Conservation (phyloP, 2,888 invertebrate genomes). For the Thecocarcelia acutangulata region DNA sequence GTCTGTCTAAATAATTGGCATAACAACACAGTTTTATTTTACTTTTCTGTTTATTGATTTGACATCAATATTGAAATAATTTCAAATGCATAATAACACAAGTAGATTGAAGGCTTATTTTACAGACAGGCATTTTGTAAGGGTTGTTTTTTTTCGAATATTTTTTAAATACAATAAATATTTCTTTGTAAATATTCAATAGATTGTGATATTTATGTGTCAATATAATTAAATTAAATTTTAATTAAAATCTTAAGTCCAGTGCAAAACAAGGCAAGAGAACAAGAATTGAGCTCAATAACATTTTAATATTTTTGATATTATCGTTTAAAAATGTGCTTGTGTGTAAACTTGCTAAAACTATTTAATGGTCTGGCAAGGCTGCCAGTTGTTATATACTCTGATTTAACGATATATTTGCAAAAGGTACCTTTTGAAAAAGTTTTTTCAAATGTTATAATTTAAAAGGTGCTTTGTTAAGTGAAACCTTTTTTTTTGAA, state of each 20-base stretch:
- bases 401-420: too few relatives aligned
- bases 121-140: conserved; percentile 4
- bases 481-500: too few relatives aligned
- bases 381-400: too few relatives aligned
- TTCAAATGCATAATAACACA: neutral
- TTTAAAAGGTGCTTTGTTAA: too few relatives aligned
- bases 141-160: conserved; percentile 1
- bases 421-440: too few relatives aligned
- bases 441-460: too few relatives aligned
- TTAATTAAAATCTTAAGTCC: conserved; percentile 1
- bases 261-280: too few relatives aligned
- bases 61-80: conserved; percentile 54
- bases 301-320: too few relatives aligned
- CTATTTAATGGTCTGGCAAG: too few relatives aligned
- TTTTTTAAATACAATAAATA: conserved; percentile 3
- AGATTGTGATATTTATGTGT: conserved; percentile 5
- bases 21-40: conserved; percentile 43
- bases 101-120: conserved; percentile 14
- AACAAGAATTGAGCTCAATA: too few relatives aligned
- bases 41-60: conserved; percentile 57
- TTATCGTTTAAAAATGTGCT: too few relatives aligned
- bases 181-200: conserved; percentile 34
- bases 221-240: conserved; percentile 19
- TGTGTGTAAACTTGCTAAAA: too few relatives aligned
- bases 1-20: neutral